Conservation (phyloP, 2,797 vertebrate genomes). For the Aselliscus stoliczkanus region DNA sequence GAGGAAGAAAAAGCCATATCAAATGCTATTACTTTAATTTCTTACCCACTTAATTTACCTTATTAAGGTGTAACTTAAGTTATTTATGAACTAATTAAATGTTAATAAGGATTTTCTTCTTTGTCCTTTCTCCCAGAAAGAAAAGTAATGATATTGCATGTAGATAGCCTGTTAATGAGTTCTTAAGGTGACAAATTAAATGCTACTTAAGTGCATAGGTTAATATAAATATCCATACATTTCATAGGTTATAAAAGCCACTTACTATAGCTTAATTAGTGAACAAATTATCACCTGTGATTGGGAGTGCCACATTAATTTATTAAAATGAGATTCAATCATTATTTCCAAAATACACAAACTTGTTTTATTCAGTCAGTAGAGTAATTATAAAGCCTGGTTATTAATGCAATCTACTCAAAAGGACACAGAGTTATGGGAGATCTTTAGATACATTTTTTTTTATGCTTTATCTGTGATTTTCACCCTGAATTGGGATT, state of each 20-base stretch:
- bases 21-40: conserved; percentile 21
- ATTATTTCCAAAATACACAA: background rate
- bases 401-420: background rate
- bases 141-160: background rate
- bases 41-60: background rate
- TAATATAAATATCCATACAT: background rate
- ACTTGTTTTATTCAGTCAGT: background rate
- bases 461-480: background rate
- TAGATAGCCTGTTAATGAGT: background rate
- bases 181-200: background rate
- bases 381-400: background rate
- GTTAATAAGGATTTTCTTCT: background rate
- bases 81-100: background rate
- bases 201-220: background rate
- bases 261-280: background rate
- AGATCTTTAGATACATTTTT: background rate
- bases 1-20: background rate
- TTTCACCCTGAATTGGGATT: background rate
- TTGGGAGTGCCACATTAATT: background rate
- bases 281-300: background rate
- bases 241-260: background rate
- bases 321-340: background rate
- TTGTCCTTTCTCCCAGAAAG: background rate
- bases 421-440: background rate
- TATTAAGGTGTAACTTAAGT: background rate